Conservation (phyloP, 2,797 vertebrate genomes). For the Gymnopithys bicolor region DNA sequence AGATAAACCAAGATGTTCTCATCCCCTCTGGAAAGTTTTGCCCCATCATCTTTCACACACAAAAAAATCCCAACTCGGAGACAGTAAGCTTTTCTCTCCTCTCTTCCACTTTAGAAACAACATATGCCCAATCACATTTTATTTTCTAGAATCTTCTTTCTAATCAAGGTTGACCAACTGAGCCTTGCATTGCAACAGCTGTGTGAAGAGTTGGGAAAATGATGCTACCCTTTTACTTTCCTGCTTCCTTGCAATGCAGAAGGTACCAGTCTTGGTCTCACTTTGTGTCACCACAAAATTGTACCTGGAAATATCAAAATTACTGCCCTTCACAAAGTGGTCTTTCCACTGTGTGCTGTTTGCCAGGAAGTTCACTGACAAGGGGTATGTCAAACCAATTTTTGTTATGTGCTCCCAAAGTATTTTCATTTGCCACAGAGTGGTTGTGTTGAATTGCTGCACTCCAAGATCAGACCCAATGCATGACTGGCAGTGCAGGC, state of each 20-base stretch:
- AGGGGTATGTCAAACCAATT: not conserved
- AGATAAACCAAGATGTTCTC: not conserved
- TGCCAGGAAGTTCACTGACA: not conserved
- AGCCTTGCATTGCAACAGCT: not conserved
- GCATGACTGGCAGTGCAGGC: not conserved
- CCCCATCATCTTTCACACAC: not conserved
- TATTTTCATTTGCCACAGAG: not conserved
- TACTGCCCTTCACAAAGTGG: not conserved
- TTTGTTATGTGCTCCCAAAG: not conserved
- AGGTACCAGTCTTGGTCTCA: not conserved
- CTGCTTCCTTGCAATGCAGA: accelerated
- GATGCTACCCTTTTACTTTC: not conserved
- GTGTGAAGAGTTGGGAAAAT: not conserved
- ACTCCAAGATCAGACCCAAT: not conserved
- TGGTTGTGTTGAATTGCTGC: accelerated
- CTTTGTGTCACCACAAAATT: not conserved
- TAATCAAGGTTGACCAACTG: not conserved
- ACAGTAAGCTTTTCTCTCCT: not conserved
- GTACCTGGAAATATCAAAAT: not conserved
- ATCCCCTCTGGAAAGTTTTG: not conserved
- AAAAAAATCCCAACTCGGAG: not conserved
- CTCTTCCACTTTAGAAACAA: not conserved
- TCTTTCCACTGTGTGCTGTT: not conserved
- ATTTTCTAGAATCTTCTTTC: not conserved
- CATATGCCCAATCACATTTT: not conserved